Conservation (phyloP, 2,888 invertebrate species). For the Desoria tigrina region DNA sequence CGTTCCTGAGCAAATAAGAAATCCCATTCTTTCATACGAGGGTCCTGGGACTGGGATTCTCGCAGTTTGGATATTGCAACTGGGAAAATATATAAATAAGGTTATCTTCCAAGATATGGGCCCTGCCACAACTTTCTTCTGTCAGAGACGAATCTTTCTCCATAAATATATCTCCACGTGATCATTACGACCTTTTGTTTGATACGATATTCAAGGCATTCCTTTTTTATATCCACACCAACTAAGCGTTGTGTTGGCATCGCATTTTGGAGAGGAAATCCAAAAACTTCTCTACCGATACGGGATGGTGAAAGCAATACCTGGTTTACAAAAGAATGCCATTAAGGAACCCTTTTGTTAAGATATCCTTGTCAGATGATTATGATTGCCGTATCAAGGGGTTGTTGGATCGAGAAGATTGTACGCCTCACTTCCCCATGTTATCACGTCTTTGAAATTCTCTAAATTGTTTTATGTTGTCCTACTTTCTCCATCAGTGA, state of each 20-base stretch:
- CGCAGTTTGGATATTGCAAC: no score
- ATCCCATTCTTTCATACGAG: no score
- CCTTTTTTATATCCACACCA: background rate
- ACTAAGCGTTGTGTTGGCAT: background rate
- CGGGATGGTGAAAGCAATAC: conserved; percentile 8
- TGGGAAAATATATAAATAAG: no score
- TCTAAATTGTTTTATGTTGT: conserved; percentile 14
- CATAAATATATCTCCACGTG: no score
- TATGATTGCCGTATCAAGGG: background rate
- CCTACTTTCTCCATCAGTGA: conserved; percentile 5
- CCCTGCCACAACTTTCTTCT: no score
- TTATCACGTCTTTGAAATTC: background rate
- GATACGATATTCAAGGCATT: no score
- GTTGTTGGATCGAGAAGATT: background rate
- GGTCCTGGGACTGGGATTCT: no score
- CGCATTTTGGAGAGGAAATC: no score
- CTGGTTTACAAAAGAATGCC: conserved; percentile 14
- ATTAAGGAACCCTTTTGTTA: conserved; percentile 19
- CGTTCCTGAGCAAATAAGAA: no score
- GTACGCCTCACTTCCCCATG: conserved; percentile 2
- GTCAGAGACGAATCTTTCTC: no score
- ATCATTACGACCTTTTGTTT: no score
- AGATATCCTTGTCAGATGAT: conserved; percentile 18
- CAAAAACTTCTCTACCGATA: background rate
- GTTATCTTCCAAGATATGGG: no score